A percentile compares a stretch with the other conserved stretches of the same genome.
Evolutionary conservation across 2,797 vertebrate species (phyloP).

Genomic region (Danionella dracula): DNA sequence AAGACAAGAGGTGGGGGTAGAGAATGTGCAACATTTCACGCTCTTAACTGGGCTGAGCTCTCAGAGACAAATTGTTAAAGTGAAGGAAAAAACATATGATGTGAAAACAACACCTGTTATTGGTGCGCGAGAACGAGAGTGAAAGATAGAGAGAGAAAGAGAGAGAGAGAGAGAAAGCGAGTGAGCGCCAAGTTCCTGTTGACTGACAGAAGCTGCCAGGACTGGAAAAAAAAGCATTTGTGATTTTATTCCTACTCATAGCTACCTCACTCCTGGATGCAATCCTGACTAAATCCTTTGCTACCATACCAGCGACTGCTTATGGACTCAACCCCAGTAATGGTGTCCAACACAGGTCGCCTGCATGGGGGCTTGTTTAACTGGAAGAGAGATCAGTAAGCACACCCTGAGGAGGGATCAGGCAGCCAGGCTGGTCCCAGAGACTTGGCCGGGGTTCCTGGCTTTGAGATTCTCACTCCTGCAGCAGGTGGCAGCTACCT

Average conservation of each 20-base stretch:
- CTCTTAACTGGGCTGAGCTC: slow-evolving; percentile 39
- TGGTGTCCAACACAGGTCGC: slow-evolving; percentile 22
- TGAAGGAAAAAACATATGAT: slow-evolving; percentile 43
- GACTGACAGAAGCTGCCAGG: slow-evolving; percentile 44
- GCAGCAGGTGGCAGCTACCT: slow-evolving; percentile 50
- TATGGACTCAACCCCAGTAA: slow-evolving; percentile 12
- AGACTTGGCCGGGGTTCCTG: slow-evolving; percentile 40
- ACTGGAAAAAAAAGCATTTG: slow-evolving; percentile 28
- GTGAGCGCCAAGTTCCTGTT: slow-evolving; percentile 44
- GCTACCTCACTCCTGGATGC: neutral
- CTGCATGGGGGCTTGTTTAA: slow-evolving; percentile 34
- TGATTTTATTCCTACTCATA: slow-evolving; percentile 22
- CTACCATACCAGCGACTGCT: neutral
- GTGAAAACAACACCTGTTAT: slow-evolving; percentile 53
- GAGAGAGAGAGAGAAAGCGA: too few species aligned
- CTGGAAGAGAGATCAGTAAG: slow-evolving; percentile 8
- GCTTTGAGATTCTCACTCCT: slow-evolving; percentile 26
- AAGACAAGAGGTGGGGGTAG: neutral
- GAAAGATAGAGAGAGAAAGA: too few species aligned
- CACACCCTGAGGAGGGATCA: slow-evolving; percentile 18
- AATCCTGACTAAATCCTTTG: slow-evolving; percentile 14
- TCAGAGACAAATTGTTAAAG: slow-evolving; percentile 42
- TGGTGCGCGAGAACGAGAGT: slow-evolving; percentile 41
- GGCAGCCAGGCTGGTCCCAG: slow-evolving; percentile 30
- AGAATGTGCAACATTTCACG: slow-evolving; percentile 43